Conservation (phyloP, 1,140 invertebrate genomes). For the Nebria ingens region DNA sequence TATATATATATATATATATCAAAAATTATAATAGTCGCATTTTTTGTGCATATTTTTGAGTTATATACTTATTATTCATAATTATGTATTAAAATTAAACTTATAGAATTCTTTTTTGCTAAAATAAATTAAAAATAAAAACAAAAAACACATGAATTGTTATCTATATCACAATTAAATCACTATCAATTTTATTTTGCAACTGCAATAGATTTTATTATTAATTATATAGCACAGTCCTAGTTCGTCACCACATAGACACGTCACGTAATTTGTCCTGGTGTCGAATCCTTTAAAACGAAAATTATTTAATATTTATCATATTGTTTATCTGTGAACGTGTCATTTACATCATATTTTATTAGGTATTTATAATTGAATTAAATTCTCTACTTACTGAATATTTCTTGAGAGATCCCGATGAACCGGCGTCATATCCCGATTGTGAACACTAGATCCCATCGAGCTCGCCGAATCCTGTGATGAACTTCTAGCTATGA, state of each 20-base stretch:
- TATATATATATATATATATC: no score
- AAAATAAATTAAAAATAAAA: neutral
- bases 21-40: no score
- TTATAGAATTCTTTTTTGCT: conserved; percentile 1
- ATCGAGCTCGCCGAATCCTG: conserved; percentile 36
- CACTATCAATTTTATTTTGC: neutral
- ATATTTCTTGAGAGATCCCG: conserved; percentile 20
- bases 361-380: no score
- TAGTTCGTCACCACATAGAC: conserved; percentile 29
- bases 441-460: conserved; percentile 21
- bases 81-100: no score
- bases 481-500: conserved; percentile 32
- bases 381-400: conserved; percentile 9
- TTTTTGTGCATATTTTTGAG: no score
- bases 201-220: conserved; percentile 1
- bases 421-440: conserved; percentile 22
- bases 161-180: neutral
- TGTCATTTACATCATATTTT: no score
- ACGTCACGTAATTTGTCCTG: conserved; percentile 22
- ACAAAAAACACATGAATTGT: neutral
- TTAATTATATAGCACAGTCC: no score
- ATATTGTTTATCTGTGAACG: no score
- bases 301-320: no score
- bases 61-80: no score
- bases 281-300: conserved; percentile 17